These are phyloP conservation scores for Drosophila austrosaltans DNA, from an alignment of 2,888 invertebrate species.

Conservation along the genomic window DNA sequence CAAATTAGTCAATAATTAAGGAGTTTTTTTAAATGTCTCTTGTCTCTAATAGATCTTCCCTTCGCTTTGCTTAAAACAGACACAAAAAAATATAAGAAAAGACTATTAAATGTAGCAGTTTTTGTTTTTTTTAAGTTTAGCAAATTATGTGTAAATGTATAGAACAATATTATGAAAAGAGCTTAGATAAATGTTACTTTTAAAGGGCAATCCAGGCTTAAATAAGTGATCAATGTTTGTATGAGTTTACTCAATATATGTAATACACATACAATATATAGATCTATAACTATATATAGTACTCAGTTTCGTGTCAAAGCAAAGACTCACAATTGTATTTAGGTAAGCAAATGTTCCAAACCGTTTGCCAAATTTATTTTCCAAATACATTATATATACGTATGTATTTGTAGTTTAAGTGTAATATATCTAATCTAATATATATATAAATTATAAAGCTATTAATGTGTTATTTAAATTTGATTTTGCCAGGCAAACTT, in stretches of 20 bases:
- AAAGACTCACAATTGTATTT: not conserved
- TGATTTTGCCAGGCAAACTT: not conserved
- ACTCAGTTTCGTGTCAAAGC: not conserved
- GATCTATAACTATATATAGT: conserved; percentile 9
- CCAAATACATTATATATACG: not conserved
- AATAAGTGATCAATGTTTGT: conserved; percentile 34
- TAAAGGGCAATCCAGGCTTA: conserved; percentile 6
- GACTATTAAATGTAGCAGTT: not conserved
- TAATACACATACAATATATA: not conserved
- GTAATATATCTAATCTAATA: not conserved
- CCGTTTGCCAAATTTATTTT: not conserved
- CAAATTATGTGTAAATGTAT: no score
- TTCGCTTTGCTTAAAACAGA: not conserved
- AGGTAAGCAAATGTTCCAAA: not conserved
- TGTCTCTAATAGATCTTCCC: not conserved
- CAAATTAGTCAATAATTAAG: not conserved
- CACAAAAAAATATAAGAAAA: no score
- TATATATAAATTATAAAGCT: not conserved
- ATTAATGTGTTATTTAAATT: not conserved
- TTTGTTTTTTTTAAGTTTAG: not conserved
- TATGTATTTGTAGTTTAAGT: not conserved
- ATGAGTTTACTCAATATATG: conserved; percentile 27
- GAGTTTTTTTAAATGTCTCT: not conserved
- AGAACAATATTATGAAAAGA: conserved; percentile 11
- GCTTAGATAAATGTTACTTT: conserved; percentile 10